These are phyloP conservation scores for Eristalinus aeneus DNA, from an alignment of 2,888 invertebrate genomes.

Conservation along the genomic window DNA sequence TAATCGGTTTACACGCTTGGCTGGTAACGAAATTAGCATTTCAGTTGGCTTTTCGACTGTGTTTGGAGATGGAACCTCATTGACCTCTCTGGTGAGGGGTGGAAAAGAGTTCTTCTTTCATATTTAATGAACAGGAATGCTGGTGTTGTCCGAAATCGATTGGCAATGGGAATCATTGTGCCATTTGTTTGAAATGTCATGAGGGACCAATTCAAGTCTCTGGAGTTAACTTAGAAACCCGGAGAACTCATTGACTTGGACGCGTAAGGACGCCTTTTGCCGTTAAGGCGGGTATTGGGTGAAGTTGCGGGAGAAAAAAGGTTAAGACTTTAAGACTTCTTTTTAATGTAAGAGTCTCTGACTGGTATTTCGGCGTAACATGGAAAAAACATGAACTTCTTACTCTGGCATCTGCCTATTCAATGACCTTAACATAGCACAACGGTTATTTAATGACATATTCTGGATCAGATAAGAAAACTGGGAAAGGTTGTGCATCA, in stretches of 20 bases:
- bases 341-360: no score
- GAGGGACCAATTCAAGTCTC: neutral
- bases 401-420: no score
- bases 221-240: neutral
- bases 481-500: no score
- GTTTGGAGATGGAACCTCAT: slow-evolving; percentile 25
- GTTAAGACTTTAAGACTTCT: no score
- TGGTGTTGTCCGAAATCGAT: slow-evolving; percentile 25
- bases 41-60: slow-evolving; percentile 31
- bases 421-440: no score
- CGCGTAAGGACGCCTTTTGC: no score
- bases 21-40: slow-evolving; percentile 75
- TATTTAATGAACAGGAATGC: slow-evolving; percentile 35
- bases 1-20: slow-evolving; percentile 79
- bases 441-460: no score
- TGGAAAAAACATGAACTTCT: no score
- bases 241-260: neutral
- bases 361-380: no score
- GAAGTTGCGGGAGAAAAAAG: no score
- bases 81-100: slow-evolving; percentile 50
- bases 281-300: no score
- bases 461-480: no score
- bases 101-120: slow-evolving; percentile 12
- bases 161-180: slow-evolving; percentile 23
- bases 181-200: slow-evolving; percentile 19